These are phyloP conservation scores for Ranitomeya imitator DNA, from an alignment of 2,113 vertebrate species.

Conservation along the genomic window DNA sequence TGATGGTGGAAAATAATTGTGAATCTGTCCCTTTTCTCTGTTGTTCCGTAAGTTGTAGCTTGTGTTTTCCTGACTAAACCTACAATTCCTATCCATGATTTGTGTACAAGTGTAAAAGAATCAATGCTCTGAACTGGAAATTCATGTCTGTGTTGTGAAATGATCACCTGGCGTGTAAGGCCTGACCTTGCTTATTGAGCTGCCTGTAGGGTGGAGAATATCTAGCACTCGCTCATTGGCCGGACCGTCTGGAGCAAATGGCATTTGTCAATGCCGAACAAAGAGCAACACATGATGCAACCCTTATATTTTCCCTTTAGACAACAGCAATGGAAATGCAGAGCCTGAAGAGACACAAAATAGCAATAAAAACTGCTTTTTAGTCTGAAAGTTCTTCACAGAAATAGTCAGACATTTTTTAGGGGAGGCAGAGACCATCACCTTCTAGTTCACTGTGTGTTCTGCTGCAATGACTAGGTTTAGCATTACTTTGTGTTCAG, in stretches of 20 bases:
- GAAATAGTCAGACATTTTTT: no score
- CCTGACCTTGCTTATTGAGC: constrained; percentile 25
- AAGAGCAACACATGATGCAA: constrained; percentile 29
- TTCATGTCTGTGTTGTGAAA: constrained; percentile 21
- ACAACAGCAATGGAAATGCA: background rate
- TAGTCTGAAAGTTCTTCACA: no score
- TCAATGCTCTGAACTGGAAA: background rate
- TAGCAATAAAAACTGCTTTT: no score
- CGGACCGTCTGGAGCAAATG: background rate
- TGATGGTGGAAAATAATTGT: no score
- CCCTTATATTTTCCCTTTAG: background rate
- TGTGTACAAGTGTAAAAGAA: background rate
- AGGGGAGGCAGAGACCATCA: no score
- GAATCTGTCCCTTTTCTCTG: background rate
- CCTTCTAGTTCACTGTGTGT: no score
- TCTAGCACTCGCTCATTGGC: background rate
- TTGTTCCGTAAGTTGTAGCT: background rate
- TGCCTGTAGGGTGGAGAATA: constrained; percentile 15
- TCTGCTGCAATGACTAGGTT: no score
- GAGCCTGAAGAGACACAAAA: background rate
- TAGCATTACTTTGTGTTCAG: no score
- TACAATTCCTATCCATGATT: background rate
- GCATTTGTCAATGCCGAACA: constrained; percentile 38
- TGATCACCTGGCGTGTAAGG: constrained; percentile 40
- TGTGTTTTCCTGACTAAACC: background rate